Base-by-base conservation (phyloP, 2,888 invertebrate genomes). In the Petrolisthes manimaculis region DNA sequence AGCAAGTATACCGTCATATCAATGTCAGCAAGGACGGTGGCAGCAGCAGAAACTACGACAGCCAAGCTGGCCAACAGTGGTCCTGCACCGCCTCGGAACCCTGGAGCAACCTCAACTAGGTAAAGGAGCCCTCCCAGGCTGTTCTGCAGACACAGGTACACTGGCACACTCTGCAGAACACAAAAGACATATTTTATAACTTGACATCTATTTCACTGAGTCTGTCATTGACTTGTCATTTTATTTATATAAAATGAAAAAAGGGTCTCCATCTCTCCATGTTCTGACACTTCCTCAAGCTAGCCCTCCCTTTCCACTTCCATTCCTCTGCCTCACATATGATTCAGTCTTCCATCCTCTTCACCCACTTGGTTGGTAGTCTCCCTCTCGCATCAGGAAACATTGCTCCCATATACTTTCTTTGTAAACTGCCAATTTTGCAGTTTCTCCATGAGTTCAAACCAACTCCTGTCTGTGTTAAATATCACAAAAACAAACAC, bases 141-240 rank as follows among this genome's bases (percentile, higher is more conserved):
- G 88, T 92, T 92, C 69, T 91, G 91, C 12, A 92, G 91, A 69
- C 92, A 91, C 54, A 92, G 81, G 86, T 92, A 92, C 88, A 92
- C 91, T 9, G 92, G 92, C 24, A 92, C 91, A 69, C 92, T 91
- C 90, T 90, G 91, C 78, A 67, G 86, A 53, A 88, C 37, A 18
- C 61, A 37, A 67, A 51, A 18, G 5, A 37, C 37, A 37, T 2
- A 37, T 74, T n/a, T 55, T 18, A 54, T 6, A 18, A 54, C 18
- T n/a, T 8, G 21, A 37, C 55, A n/a, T 5, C 14, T 69, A 82
- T 18, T 12, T 18, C 21, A 74, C 18, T 74, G 9, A 74, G 12
- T 21, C 8, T 4, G 0, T 6, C 37, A 14, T n/a, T 79, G 14
- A 24, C 61, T 21, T n/a, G 21, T 24, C 24, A 21, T 21, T 3